A percentile compares a stretch with the other conserved stretches of the same genome.
Conservation (phyloP, 2,113 vertebrate species). For the Hydrolagus affinis region DNA sequence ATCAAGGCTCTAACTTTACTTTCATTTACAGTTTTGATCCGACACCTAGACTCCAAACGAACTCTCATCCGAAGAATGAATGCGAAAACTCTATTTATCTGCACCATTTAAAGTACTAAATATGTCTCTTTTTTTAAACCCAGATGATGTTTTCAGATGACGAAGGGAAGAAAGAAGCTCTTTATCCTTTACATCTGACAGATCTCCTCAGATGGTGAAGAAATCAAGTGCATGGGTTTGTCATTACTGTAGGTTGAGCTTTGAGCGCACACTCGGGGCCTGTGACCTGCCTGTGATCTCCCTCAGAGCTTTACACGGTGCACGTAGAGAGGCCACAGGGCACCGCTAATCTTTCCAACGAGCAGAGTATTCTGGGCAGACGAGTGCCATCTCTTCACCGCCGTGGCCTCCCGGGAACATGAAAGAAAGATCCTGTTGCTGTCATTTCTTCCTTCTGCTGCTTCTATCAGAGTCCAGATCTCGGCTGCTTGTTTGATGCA, state of each 20-base stretch:
- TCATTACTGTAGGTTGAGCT: conserved; percentile 43
- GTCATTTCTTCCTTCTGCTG: not conserved
- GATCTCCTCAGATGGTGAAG: conserved; percentile 59
- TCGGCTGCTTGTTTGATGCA: conserved; percentile 28
- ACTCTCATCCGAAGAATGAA: conserved; percentile 55
- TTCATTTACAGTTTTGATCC: conserved; percentile 82
- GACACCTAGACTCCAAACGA: conserved; percentile 76
- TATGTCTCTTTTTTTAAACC: conserved; percentile 60
- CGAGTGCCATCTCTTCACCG: not conserved
- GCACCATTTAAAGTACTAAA: conserved; percentile 45
- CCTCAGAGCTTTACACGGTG: conserved; percentile 24
- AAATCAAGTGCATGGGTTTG: conserved; percentile 48
- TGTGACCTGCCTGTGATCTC: conserved; percentile 39
- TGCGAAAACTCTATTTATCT: conserved; percentile 45
- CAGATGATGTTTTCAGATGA: conserved; percentile 65
- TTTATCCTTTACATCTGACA: conserved; percentile 59
- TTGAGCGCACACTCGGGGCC: conserved; percentile 50
- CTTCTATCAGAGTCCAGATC: conserved; percentile 11
- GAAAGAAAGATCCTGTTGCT: not conserved
- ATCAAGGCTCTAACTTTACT: conserved; percentile 58
- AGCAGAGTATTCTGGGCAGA: conserved; percentile 15
- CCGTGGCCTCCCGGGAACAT: not conserved
- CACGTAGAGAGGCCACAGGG: not conserved
- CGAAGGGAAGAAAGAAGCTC: conserved; percentile 54
- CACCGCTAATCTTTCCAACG: conserved; percentile 26